Conservation (phyloP, 2,113 vertebrate species). For the Cyanistes caeruleus region DNA sequence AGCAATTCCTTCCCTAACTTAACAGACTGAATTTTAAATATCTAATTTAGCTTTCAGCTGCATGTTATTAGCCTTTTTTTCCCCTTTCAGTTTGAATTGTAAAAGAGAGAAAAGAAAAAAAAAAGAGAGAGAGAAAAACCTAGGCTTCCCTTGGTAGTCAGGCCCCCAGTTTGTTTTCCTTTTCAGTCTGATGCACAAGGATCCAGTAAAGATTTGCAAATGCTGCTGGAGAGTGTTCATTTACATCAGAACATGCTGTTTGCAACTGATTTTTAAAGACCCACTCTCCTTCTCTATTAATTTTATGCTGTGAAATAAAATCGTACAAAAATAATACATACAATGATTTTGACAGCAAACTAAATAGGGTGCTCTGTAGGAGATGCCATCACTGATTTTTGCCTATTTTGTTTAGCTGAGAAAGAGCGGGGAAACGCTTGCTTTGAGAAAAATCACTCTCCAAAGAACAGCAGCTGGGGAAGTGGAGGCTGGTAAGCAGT, state of each 20-base stretch:
- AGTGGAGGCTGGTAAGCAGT: neutral
- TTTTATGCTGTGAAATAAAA: conserved; percentile 30
- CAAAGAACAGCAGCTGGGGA: neutral
- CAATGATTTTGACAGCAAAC: neutral
- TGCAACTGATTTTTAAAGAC: conserved; percentile 6
- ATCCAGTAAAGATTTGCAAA: neutral
- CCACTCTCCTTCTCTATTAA: neutral
- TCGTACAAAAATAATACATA: neutral
- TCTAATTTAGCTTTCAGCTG: neutral
- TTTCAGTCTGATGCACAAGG: neutral
- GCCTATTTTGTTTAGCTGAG: neutral
- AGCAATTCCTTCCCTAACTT: neutral
- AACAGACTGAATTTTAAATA: neutral
- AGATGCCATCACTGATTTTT: neutral
- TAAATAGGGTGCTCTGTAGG: neutral
- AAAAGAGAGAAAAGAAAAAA: neutral
- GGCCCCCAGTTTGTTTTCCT: neutral
- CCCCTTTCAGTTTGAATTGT: neutral
- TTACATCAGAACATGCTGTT: conserved; percentile 20
- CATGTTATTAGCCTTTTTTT: neutral
- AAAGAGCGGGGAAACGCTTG: neutral
- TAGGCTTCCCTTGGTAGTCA: neutral
- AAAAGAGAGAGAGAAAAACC: neutral
- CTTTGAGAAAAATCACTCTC: neutral
- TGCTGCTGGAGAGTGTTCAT: neutral